Conservation (phyloP, 2,888 invertebrate genomes). For the Barypeithes pellucidus region DNA sequence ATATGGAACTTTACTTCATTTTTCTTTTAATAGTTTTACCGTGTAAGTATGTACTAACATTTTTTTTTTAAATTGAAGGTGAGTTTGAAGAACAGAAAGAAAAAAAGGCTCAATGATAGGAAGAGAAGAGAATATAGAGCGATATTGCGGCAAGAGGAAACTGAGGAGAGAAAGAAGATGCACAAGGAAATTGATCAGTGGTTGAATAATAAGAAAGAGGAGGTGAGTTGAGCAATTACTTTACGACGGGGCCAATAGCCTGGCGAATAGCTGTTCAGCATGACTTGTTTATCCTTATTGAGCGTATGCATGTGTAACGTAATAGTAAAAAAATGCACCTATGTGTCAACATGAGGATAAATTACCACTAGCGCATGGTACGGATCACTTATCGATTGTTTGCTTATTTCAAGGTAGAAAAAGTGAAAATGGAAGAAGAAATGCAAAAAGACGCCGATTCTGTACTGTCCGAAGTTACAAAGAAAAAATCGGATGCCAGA, state of each 20-base stretch:
- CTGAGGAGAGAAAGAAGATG: constrained; percentile 70
- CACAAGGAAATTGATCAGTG: constrained; percentile 80
- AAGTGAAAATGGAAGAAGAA: constrained; percentile 73
- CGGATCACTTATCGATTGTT: not conserved
- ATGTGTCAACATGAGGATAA: no score
- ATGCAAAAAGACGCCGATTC: constrained; percentile 80
- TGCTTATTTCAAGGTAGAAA: constrained; percentile 37
- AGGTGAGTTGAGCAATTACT: no score
- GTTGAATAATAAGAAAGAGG: constrained; percentile 77
- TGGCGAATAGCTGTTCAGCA: no score
- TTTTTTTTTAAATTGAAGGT: constrained; percentile 57
- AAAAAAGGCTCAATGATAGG: constrained; percentile 71
- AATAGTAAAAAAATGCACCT: no score
- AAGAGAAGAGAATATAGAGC: constrained; percentile 72
- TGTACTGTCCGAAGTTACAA: constrained; percentile 80
- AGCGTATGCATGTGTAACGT: no score
- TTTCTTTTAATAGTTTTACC: no score
- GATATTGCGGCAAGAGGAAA: constrained; percentile 67
- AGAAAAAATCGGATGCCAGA: constrained; percentile 81
- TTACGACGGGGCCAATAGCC: no score
- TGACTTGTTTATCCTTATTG: no score
- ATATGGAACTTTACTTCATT: no score
- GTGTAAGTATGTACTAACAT: no score
- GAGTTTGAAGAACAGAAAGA: constrained; percentile 70
- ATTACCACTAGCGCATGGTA: no score